Evolutionary conservation across 1,140 invertebrate genomes (phyloP).

Genomic region (Holcopasites calliopsidis): DNA sequence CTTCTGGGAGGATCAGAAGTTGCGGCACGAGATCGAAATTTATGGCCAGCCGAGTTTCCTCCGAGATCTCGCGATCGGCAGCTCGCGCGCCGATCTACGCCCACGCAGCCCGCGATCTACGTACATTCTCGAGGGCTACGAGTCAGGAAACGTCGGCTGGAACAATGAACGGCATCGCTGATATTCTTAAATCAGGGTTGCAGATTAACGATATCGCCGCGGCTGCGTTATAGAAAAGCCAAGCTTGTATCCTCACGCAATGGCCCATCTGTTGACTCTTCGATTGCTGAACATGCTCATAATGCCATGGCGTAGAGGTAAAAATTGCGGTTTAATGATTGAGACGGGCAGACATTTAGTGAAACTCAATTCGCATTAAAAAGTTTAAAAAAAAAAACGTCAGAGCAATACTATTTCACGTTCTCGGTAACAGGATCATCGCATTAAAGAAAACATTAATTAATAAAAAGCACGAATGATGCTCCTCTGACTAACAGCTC

Average conservation of each 20-base stretch:
- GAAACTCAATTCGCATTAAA: no score
- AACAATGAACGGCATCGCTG: slow-evolving; percentile 37
- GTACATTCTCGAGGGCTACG: slow-evolving; percentile 7
- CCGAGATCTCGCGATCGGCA: slow-evolving; percentile 24
- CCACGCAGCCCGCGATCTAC: slow-evolving; percentile 26
- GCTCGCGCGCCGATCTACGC: slow-evolving; percentile 30
- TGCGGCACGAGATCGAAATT: slow-evolving; percentile 25
- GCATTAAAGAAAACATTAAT: not conserved
- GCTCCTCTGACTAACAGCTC: not conserved
- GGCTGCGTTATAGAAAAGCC: slow-evolving; percentile 36
- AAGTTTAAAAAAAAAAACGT: no score
- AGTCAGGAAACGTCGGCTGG: slow-evolving; percentile 11
- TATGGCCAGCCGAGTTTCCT: not conserved
- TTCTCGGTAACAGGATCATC: not conserved
- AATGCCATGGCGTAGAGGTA: no score
- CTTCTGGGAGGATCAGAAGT: not conserved
- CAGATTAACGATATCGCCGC: slow-evolving; percentile 33
- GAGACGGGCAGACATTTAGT: no score
- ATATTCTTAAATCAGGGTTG: slow-evolving; percentile 40
- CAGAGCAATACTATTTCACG: not conserved
- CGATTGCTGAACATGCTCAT: not conserved
- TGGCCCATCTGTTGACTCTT: not conserved
- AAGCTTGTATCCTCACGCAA: no score
- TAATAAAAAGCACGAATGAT: not conserved
- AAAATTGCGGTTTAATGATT: no score